Base-by-base conservation (phyloP, 2,888 invertebrate genomes). In the Caenorhabditis doughertyi region DNA sequence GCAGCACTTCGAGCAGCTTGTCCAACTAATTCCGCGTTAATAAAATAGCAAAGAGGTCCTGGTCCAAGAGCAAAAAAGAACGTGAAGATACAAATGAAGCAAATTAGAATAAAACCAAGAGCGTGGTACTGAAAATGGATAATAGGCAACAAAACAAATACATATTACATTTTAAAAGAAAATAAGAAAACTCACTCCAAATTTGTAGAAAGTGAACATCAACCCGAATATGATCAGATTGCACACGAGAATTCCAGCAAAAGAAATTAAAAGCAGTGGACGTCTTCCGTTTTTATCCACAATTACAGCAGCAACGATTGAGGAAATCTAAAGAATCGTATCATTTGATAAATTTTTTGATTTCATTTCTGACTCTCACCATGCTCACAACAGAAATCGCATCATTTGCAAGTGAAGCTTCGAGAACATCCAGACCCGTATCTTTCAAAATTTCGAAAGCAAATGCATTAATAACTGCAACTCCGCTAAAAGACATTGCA, bases 401-500 rank as follows among this genome's bases (percentile, higher is more conserved):
- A 32, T 88, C 86, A 58, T 90, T 90, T 13, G 87, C 89, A 3
- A 88, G 62, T 9, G 90, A 90, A 5, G 90, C 86, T 55, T 85
- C 81, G 0, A 83, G 73, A 9, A 68, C 62, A 3, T 84, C 72
- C 4, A 90, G 47, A 5, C 90, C 90, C 0, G 86, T 87, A 53
- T 84, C 82, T 25, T 81, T 83, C 7, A 90, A 71, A 42, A 90
- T 90, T 32, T 90, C 88, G 25, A 90, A 88, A 2, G 90, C 89
- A 56, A 87, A 90, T 3, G 89, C 89, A 76, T 89, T 89, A 62
- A 89, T 88, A 3, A 89, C 89, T 84, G 89, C 87, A 49, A 89
- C 85, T 53, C 90, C 90, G 73, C 87, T 86, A 81, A 90, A 90
- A 0, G 86, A 84, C 86, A 89, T 89, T 1, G 87, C 89, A 49